Evolutionary conservation across 2,888 invertebrate genomes (phyloP).

Genomic region (Stegana nigrithorax): DNA sequence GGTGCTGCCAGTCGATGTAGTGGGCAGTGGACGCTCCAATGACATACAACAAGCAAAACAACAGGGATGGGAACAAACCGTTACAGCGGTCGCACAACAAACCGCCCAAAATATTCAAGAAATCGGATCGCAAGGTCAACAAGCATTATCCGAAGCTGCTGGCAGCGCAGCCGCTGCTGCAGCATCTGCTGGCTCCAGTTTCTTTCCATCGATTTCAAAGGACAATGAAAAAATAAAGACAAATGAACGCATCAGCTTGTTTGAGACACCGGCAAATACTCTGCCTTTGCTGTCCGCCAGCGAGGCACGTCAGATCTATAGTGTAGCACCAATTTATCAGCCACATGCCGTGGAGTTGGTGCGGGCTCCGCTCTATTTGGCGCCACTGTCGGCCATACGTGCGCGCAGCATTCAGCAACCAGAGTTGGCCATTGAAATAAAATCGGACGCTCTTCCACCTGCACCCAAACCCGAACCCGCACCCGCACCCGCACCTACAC

Average conservation of each 20-base stretch:
- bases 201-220: slow-evolving; percentile 53
- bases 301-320: slow-evolving; percentile 59
- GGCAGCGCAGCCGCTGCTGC: slow-evolving; percentile 41
- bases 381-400: slow-evolving; percentile 53
- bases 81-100: slow-evolving; percentile 5
- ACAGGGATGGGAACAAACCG: neutral
- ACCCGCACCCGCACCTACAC: slow-evolving; percentile 37
- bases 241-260: slow-evolving; percentile 45
- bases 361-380: slow-evolving; percentile 52
- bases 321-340: slow-evolving; percentile 53
- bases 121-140: slow-evolving; percentile 46
- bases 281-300: slow-evolving; percentile 45
- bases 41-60: slow-evolving; percentile 48
- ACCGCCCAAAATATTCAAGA: slow-evolving; percentile 36
- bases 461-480: slow-evolving; percentile 14
- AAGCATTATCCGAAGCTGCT: slow-evolving; percentile 48
- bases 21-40: slow-evolving; percentile 40
- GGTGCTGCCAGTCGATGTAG: slow-evolving; percentile 42
- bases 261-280: slow-evolving; percentile 54
- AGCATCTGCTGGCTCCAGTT: slow-evolving; percentile 44
- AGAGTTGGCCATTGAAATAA: slow-evolving; percentile 32
- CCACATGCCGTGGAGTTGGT: slow-evolving; percentile 62
- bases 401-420: slow-evolving; percentile 55
- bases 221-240: slow-evolving; percentile 38
- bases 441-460: slow-evolving; percentile 10